Percentiles rank a stretch among this genome's conserved stretches.
Conservation (phyloP, 2,113 vertebrate genomes). For the Trochalopteron elliotii region DNA sequence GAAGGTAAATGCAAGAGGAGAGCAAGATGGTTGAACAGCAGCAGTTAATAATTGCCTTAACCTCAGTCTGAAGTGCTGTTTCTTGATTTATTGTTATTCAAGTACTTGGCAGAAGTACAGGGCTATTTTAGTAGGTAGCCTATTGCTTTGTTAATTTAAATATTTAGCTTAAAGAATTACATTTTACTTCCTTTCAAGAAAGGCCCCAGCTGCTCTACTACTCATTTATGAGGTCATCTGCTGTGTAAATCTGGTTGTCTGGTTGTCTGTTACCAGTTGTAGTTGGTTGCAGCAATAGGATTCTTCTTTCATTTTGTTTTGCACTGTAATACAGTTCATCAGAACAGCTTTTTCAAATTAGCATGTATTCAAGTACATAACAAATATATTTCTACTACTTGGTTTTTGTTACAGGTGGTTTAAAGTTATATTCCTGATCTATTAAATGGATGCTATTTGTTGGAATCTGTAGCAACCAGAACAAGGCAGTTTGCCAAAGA, state of each 20-base stretch:
- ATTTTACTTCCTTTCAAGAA: background rate
- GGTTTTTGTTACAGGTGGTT: background rate
- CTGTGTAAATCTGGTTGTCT: background rate
- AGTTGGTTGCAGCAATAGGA: background rate
- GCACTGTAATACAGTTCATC: background rate
- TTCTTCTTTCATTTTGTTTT: background rate
- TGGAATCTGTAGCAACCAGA: background rate
- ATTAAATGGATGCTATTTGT: background rate
- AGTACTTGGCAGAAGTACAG: conserved; percentile 1
- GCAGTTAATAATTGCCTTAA: background rate
- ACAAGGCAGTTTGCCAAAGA: background rate
- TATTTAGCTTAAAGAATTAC: background rate
- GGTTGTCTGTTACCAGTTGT: background rate
- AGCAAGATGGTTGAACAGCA: background rate
- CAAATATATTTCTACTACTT: background rate
- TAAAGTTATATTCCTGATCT: background rate
- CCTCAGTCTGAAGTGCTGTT: background rate
- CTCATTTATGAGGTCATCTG: background rate
- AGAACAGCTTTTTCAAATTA: background rate
- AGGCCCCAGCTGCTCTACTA: background rate
- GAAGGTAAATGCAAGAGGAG: background rate
- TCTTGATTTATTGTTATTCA: conserved; percentile 18
- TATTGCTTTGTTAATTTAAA: conserved; percentile 28
- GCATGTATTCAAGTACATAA: background rate
- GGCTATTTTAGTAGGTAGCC: background rate